Percentiles rank a stretch among this genome's conserved stretches.
Evolutionary conservation across 2,113 vertebrate genomes (phyloP).

Genomic region (Callipepla squamata): DNA sequence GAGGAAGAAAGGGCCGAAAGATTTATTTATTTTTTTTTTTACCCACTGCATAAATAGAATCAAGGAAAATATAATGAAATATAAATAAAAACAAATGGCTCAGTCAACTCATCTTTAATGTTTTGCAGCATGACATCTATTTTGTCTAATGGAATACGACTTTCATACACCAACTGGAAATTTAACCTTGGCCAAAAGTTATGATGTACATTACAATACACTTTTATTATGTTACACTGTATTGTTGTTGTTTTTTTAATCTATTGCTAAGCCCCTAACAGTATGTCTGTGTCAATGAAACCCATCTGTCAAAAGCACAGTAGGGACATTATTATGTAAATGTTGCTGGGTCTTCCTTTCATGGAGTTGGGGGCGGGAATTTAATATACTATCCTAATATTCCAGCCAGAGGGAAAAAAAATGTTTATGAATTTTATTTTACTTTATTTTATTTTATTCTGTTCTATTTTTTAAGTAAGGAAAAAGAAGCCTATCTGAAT

Average conservation of each 20-base stretch:
- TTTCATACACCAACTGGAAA: conserved; percentile 82
- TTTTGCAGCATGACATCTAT: conserved; percentile 75
- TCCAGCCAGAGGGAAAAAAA: conserved; percentile 78
- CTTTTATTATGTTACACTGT: conserved; percentile 84
- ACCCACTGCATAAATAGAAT: conserved; percentile 57
- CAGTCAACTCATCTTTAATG: conserved; percentile 80
- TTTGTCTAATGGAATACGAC: conserved; percentile 81
- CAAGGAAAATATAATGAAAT: conserved; percentile 76
- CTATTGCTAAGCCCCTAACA: conserved; percentile 81
- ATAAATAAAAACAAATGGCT: conserved; percentile 81
- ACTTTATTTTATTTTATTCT: too few relatives aligned
- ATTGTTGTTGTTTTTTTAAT: conserved; percentile 84
- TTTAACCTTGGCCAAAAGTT: conserved; percentile 87
- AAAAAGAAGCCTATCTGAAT: conserved; percentile 39
- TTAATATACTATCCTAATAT: conserved; percentile 87
- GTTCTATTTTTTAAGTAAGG: neutral
- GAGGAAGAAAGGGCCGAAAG: neutral
- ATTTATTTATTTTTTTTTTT: neutral
- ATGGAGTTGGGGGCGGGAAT: conserved; percentile 69
- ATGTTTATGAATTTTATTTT: conserved; percentile 37
- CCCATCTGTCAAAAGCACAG: conserved; percentile 85
- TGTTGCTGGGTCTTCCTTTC: conserved; percentile 81
- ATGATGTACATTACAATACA: conserved; percentile 83
- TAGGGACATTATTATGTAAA: conserved; percentile 88
- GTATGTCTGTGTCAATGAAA: conserved; percentile 84